Percentiles rank a stretch among this genome's conserved stretches.
Evolutionary conservation across 2,888 invertebrate species (phyloP).

Genomic region (Odontocerum albicorne): DNA sequence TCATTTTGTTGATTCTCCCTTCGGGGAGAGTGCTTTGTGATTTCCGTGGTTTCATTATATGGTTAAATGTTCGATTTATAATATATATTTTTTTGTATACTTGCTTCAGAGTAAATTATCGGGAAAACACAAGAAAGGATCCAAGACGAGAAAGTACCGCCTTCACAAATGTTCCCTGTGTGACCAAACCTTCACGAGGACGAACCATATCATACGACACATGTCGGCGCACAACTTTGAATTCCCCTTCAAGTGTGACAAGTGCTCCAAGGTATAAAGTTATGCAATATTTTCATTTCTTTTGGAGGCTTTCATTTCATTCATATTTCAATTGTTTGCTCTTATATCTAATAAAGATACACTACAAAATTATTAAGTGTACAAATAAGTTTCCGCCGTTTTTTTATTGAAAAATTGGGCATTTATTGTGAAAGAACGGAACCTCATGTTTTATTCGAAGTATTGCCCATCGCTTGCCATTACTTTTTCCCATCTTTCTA

Average conservation of each 20-base stretch:
- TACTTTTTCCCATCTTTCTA: too few species aligned
- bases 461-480: too few species aligned
- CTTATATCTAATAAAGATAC: too few species aligned
- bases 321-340: neutral
- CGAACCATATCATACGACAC: slow-evolving; percentile 46
- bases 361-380: too few species aligned
- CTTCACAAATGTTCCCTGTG: slow-evolving; percentile 48
- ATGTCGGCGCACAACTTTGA: slow-evolving; percentile 53
- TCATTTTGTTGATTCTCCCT: too few species aligned
- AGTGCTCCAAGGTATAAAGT: slow-evolving; percentile 56
- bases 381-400: too few species aligned
- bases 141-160: slow-evolving; percentile 20
- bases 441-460: too few species aligned
- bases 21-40: too few species aligned
- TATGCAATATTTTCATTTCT: neutral
- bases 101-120: neutral
- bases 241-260: slow-evolving; percentile 53
- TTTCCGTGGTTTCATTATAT: neutral
- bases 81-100: neutral
- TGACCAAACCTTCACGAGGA: slow-evolving; percentile 45
- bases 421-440: too few species aligned
- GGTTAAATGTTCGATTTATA: neutral
- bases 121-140: slow-evolving; percentile 2
- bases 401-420: too few species aligned
- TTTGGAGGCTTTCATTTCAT: neutral